phyloP scores from a whole-genome alignment of 2,888 invertebrate species.

The Noctua fimbriata region DNA sequence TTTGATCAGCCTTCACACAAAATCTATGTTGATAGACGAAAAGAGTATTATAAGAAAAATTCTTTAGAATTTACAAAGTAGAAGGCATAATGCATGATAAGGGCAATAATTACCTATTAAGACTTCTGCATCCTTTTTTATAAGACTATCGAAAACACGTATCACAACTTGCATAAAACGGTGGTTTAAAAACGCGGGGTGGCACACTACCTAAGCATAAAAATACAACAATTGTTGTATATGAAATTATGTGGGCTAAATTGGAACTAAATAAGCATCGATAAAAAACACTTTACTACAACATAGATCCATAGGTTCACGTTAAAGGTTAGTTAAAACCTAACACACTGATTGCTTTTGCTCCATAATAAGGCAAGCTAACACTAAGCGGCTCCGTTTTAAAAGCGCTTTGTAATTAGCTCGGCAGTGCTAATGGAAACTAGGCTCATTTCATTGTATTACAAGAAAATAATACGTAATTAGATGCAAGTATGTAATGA shows the following conservation, averaged over 20 bases:
- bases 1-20: background rate
- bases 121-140: background rate
- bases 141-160: background rate
- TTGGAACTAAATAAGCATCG: background rate
- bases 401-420: constrained; percentile 2
- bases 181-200: background rate
- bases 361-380: too few species aligned
- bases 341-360: constrained; percentile 1
- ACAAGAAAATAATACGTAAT: constrained; percentile 40
- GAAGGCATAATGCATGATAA: background rate
- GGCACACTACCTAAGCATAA: background rate
- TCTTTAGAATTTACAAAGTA: background rate
- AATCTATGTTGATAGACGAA: background rate
- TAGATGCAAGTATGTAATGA: constrained; percentile 15
- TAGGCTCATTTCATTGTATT: constrained; percentile 37
- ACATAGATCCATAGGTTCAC: background rate
- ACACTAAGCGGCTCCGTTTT: background rate
- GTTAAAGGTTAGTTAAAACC: background rate
- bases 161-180: background rate
- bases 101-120: background rate
- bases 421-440: constrained; percentile 8
- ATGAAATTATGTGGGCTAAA: background rate
- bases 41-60: background rate
- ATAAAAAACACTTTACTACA: background rate
- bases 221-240: background rate